Base-by-base conservation (phyloP, 2,113 vertebrate genomes). In the Callocephalon fimbriatum region DNA sequence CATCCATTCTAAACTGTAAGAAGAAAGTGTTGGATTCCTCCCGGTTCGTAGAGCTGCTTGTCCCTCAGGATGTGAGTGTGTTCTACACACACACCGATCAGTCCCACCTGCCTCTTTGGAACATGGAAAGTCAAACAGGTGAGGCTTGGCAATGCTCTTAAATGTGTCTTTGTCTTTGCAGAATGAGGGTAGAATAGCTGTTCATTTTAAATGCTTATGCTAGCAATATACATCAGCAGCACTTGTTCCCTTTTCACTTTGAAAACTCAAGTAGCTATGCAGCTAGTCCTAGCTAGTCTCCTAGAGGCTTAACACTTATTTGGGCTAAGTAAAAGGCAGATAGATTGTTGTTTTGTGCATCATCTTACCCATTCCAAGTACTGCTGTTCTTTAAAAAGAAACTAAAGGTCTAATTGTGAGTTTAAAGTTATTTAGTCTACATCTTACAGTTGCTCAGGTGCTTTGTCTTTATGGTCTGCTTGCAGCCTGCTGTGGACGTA, bases 31-130 rank as follows among this genome's bases (percentile, higher is more conserved):
- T 99, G 95, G 97, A 98, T 72, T 98, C 99, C 0, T 98, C 96
- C 15, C 98, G 98, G 61, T 99, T 99, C 45, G 98, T 98, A 15
- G 99, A 99, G 94, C 96, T 99, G 85, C 98, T 99, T 16, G 98
- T 98, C 77, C 99, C 99, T 94, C 98, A 98, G 90, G 99, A 99
- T 15, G 98, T 99, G 68, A 98, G 98, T 8, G 98, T 99, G 82
- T 99, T 99, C 97, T 99, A 98, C 59, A 95, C 97, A 0, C 98
- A 99, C 96, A 99, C 99, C 0, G 98, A 98, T 9, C 98, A 98
- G 79, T 98, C 98, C 12, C 98, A 98, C 77, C 97, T 99, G 59
- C 99, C 99, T 0, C 98, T 98, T 58, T 99, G 99, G 99, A 99
- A 97, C 90, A 56, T 51, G 65, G 95, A 96, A 37, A 71, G 91